Conservation (phyloP, 2,888 invertebrate species). For the Cephus nigrinus region DNA sequence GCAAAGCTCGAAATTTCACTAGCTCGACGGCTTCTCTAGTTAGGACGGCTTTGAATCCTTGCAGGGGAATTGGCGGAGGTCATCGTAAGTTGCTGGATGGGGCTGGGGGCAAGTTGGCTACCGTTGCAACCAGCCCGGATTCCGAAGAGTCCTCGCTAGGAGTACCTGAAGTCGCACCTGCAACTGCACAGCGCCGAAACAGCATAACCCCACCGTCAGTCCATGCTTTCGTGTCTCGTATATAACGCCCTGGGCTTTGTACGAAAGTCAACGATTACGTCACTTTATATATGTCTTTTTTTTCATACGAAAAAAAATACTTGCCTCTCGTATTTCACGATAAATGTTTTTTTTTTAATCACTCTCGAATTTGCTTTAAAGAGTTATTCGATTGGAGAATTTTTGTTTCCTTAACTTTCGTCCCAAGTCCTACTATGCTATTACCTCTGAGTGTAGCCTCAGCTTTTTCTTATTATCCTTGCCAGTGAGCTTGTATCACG, state of each 20-base stretch:
- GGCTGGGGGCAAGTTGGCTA: slow-evolving; percentile 69
- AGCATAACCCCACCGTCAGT: slow-evolving; percentile 71
- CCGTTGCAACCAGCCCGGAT: slow-evolving; percentile 70
- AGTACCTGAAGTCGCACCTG: slow-evolving; percentile 57
- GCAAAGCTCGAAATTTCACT: not conserved
- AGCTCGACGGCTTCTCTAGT: slow-evolving; percentile 6
- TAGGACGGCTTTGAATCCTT: slow-evolving; percentile 60
- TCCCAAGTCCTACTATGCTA: not conserved
- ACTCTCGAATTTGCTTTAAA: not conserved
- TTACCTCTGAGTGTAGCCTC: not conserved
- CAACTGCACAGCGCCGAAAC: slow-evolving; percentile 67
- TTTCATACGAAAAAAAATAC: not conserved
- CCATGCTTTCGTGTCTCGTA: slow-evolving; percentile 49
- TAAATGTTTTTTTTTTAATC: not conserved
- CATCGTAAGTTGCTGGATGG: slow-evolving; percentile 68
- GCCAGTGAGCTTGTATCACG: not conserved
- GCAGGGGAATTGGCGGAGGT: slow-evolving; percentile 68
- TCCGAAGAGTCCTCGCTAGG: slow-evolving; percentile 66
- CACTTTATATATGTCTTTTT: not conserved
- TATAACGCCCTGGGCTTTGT: not conserved
- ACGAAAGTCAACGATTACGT: not conserved
- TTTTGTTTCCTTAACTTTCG: not conserved
- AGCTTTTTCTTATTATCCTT: not conserved
- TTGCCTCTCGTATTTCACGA: not conserved
- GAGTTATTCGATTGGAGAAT: not conserved